Conservation (phyloP, 2,797 vertebrate genomes). For the Coccyzus lansbergi region DNA sequence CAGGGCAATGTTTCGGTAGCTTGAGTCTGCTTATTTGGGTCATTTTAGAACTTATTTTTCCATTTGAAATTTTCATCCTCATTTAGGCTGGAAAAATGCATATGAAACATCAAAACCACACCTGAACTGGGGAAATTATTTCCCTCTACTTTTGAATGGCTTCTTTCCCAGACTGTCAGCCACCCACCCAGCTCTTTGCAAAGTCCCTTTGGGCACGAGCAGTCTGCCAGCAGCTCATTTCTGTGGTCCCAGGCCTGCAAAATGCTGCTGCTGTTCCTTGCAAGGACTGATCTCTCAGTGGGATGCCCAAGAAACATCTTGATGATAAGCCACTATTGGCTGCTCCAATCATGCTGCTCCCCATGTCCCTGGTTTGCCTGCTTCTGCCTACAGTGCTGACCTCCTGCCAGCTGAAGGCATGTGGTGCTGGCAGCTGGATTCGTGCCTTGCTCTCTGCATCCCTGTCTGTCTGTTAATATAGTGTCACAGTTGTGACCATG, state of each 20-base stretch:
- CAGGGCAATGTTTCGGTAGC: background rate
- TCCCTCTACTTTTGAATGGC: background rate
- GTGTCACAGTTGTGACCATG: background rate
- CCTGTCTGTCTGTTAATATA: background rate
- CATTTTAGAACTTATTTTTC: background rate
- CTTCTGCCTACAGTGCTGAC: background rate
- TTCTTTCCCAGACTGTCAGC: constrained; percentile 31
- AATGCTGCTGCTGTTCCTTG: background rate
- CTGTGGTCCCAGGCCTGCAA: background rate
- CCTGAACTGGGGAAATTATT: constrained; percentile 19
- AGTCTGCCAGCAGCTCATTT: background rate
- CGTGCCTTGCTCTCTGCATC: background rate
- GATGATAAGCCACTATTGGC: background rate
- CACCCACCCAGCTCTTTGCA: background rate
- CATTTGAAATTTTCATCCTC: background rate
- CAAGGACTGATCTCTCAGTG: background rate
- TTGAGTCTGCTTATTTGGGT: background rate
- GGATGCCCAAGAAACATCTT: background rate
- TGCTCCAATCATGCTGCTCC: background rate
- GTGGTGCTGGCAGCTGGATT: background rate
- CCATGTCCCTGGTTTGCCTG: background rate
- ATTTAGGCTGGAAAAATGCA: background rate
- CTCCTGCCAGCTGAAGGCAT: background rate
- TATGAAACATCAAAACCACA: constrained; percentile 10
- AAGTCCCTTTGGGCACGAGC: background rate